Conservation (phyloP, 2,888 invertebrate genomes). For the Oligia latruncula region DNA sequence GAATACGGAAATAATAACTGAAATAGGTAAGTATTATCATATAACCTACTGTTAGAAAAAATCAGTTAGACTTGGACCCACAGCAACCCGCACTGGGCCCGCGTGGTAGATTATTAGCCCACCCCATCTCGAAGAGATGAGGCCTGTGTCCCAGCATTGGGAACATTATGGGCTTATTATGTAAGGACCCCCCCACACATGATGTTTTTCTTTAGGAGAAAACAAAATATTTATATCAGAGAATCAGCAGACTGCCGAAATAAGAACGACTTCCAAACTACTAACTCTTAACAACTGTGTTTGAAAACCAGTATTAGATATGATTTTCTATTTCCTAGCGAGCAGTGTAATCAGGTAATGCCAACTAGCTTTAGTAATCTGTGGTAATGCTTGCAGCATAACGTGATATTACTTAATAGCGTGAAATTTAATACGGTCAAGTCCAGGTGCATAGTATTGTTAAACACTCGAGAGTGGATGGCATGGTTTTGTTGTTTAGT, state of each 20-base stretch:
- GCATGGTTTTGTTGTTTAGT: background rate
- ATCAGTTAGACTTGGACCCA: background rate
- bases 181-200: background rate
- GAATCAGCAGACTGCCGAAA: background rate
- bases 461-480: background rate
- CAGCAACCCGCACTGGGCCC: background rate
- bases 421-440: constrained; percentile 21
- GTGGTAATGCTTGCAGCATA: constrained; percentile 28
- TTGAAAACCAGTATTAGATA: constrained; percentile 13
- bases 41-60: background rate
- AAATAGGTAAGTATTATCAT: background rate
- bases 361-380: constrained; percentile 29
- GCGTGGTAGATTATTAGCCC: background rate
- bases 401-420: constrained; percentile 11
- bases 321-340: constrained; percentile 22
- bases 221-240: background rate
- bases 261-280: background rate
- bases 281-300: background rate
- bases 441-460: constrained; percentile 23
- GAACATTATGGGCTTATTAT: background rate
- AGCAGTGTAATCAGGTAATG: constrained; percentile 19
- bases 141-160: background rate
- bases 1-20: constrained; percentile 5
- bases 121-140: background rate
- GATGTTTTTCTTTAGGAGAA: background rate